Conservation (phyloP, 2,113 vertebrate species). For the Rhinoderma darwinii region DNA sequence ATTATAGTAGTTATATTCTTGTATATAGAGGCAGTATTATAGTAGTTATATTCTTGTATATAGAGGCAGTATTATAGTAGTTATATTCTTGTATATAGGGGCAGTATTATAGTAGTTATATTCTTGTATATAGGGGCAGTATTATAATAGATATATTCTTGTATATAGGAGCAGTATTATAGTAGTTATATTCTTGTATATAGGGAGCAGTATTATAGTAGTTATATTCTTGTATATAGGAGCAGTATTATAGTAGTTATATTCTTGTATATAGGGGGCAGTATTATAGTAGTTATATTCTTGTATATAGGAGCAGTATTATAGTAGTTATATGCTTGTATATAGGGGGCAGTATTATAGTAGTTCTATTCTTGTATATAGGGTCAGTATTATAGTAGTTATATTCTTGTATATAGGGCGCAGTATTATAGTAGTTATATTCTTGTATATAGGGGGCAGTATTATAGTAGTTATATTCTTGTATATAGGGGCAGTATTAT, state of each 20-base stretch:
- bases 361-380: too few species aligned
- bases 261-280: too few species aligned
- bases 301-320: neutral
- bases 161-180: too few species aligned
- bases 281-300: too few species aligned
- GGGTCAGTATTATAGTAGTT: neutral
- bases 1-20: neutral
- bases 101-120: neutral
- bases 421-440: neutral
- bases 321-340: neutral
- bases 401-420: neutral
- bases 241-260: too few species aligned
- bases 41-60: neutral
- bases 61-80: neutral
- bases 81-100: too few species aligned
- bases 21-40: neutral
- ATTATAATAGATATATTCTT: too few species aligned
- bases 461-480: neutral
- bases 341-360: too few species aligned
- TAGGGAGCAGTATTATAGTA: too few species aligned
- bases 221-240: too few species aligned
- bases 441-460: neutral
- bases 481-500: neutral
- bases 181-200: too few species aligned
- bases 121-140: too few species aligned